These are phyloP conservation scores for Sebastes minor DNA, from an alignment of 2,797 vertebrate species.

Conservation along the genomic window DNA sequence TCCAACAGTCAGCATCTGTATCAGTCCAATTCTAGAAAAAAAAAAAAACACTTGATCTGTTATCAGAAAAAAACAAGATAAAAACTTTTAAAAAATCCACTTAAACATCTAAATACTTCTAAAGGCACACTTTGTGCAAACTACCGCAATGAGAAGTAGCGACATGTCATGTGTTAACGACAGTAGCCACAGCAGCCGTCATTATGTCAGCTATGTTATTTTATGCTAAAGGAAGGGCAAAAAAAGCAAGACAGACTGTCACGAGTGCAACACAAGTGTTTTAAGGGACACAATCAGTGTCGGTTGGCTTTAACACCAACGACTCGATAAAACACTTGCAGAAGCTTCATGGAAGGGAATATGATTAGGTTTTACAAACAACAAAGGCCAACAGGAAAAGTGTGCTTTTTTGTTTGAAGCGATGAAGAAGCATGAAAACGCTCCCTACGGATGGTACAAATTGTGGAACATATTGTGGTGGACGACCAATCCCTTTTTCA, in stretches of 20 bases:
- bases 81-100: background rate
- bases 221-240: background rate
- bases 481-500: background rate
- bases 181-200: constrained; percentile 23
- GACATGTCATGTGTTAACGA: constrained; percentile 24
- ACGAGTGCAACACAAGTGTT: constrained; percentile 24
- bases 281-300: constrained; percentile 16
- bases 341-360: background rate
- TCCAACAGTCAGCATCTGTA: constrained; percentile 23
- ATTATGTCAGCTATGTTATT: constrained; percentile 33
- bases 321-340: constrained; percentile 6
- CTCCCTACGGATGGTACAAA: background rate
- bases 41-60: background rate
- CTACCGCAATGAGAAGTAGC: background rate
- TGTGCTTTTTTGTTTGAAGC: constrained; percentile 4
- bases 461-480: background rate
- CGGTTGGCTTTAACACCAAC: constrained; percentile 22
- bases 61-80: background rate
- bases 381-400: constrained; percentile 8
- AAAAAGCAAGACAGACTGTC: background rate
- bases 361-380: constrained; percentile 15
- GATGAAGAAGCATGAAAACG: background rate
- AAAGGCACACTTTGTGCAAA: background rate
- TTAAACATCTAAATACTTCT: background rate
- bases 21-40: background rate